Evolutionary conservation across 2,888 invertebrate species (phyloP).

Genomic region (Nomada ruficornis): DNA sequence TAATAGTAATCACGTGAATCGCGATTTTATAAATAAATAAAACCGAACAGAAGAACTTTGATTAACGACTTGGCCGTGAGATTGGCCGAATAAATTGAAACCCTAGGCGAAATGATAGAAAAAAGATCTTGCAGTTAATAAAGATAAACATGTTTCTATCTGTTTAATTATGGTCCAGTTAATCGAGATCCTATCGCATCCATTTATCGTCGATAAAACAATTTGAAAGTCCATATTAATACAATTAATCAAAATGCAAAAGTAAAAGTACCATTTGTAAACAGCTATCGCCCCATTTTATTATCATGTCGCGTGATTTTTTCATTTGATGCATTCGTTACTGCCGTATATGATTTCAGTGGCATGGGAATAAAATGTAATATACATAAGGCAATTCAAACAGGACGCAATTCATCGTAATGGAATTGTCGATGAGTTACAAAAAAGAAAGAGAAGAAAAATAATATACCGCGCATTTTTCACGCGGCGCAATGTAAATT

Average conservation of each 20-base stretch:
- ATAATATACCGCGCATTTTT: slow-evolving; percentile 11
- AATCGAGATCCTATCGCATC: too few species aligned
- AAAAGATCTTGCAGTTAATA: too few species aligned
- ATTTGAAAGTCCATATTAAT: too few species aligned
- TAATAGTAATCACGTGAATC: too few species aligned
- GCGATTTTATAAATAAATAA: too few species aligned
- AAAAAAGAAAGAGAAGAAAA: not conserved
- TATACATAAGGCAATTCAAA: not conserved
- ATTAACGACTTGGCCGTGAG: too few species aligned
- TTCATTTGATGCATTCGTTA: not conserved
- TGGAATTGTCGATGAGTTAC: not conserved
- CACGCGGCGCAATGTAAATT: slow-evolving; percentile 36
- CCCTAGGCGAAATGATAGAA: too few species aligned
- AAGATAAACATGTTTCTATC: too few species aligned
- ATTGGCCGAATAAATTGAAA: too few species aligned
- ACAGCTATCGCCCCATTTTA: not conserved
- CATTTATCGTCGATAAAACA: too few species aligned
- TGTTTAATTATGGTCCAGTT: too few species aligned
- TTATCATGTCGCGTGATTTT: not conserved
- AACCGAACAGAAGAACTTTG: too few species aligned
- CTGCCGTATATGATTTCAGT: not conserved
- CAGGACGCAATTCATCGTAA: not conserved
- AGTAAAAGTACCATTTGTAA: not conserved
- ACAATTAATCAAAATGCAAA: not conserved
- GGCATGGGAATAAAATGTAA: not conserved